Conservation (phyloP, 2,888 invertebrate genomes). For the Drosophila tanythrix region DNA sequence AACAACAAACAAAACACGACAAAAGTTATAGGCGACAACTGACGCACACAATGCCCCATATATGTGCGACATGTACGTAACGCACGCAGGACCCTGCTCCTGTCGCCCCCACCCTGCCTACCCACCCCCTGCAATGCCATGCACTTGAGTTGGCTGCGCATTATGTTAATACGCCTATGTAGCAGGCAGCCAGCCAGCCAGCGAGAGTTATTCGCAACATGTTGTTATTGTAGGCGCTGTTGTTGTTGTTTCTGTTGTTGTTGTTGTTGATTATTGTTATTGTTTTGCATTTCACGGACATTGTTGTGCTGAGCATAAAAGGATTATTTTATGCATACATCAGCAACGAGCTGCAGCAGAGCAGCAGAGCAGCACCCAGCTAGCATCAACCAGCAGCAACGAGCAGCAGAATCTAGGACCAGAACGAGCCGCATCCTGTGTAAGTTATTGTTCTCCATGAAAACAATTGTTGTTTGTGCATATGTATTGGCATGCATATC, state of each 20-base stretch:
- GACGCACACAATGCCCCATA: slow-evolving; percentile 41
- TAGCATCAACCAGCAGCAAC: slow-evolving; percentile 31
- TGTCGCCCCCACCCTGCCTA: neutral
- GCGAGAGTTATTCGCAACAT: slow-evolving; percentile 52
- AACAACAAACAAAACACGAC: slow-evolving; percentile 44
- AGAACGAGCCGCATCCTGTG: slow-evolving; percentile 73
- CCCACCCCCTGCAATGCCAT: slow-evolving; percentile 22
- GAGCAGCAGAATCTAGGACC: slow-evolving; percentile 38
- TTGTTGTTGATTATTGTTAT: slow-evolving; percentile 67
- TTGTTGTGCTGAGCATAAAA: slow-evolving; percentile 79
- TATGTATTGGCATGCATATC: slow-evolving; percentile 63
- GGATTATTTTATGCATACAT: slow-evolving; percentile 82
- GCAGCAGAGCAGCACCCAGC: slow-evolving; percentile 14
- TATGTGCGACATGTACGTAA: slow-evolving; percentile 52
- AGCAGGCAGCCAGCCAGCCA: slow-evolving; percentile 31
- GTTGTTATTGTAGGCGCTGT: slow-evolving; percentile 28
- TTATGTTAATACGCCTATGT: slow-evolving; percentile 76
- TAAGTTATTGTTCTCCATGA: slow-evolving; percentile 79
- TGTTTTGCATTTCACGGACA: slow-evolving; percentile 82
- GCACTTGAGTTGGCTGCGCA: slow-evolving; percentile 78
- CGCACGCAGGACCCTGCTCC: slow-evolving; percentile 12
- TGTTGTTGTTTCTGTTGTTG: slow-evolving; percentile 43
- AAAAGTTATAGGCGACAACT: slow-evolving; percentile 64
- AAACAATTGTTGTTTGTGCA: slow-evolving; percentile 74
- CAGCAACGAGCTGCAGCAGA: slow-evolving; percentile 55